Conservation (phyloP, 2,797 vertebrate species). For the Hybognathus amarus region DNA sequence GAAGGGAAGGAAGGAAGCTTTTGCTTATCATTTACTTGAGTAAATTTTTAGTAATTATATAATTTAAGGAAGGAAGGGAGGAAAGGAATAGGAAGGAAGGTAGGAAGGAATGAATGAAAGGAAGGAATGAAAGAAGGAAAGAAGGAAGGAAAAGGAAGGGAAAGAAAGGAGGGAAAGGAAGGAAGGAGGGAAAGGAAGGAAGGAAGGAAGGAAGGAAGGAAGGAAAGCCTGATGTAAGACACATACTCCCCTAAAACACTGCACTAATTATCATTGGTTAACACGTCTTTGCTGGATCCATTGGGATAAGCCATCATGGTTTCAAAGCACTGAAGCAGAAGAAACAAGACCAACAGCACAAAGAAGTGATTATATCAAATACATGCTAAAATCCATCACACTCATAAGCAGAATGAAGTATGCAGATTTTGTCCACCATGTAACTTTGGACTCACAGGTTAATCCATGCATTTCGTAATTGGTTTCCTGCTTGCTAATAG, state of each 20-base stretch:
- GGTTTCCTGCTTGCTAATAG: neutral
- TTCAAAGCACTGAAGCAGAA: neutral
- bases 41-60: no score
- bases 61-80: no score
- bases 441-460: constrained; percentile 9
- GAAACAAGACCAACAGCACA: neutral
- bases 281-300: neutral
- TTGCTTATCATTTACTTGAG: no score
- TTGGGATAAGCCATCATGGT: neutral
- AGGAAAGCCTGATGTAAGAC: no score
- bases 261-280: neutral
- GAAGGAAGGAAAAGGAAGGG: no score
- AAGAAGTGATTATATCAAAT: constrained; percentile 23
- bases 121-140: no score
- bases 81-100: no score
- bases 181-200: no score
- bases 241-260: neutral
- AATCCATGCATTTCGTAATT: constrained; percentile 9
- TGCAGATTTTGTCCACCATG: neutral
- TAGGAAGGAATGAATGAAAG: no score
- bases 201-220: no score
- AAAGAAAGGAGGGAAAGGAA: no score
- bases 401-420: neutral
- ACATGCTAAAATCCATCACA: neutral
- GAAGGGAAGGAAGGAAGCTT: no score